Evolutionary conservation across 2,797 vertebrate species (phyloP).

Genomic region (Neostethus bicornis): DNA sequence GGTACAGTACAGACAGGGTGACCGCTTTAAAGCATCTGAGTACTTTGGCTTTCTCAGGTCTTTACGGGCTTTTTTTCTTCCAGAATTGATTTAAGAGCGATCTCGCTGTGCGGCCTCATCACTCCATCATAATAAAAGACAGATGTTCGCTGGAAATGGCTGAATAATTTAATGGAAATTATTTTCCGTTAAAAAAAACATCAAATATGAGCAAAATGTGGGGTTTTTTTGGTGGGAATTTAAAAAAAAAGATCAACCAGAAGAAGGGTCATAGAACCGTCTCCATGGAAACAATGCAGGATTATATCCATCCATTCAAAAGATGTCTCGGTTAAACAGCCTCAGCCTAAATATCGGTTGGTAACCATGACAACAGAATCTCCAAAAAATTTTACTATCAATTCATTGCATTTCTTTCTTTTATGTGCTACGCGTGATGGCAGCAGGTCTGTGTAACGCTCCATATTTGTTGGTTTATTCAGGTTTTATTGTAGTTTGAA

Average conservation of each 20-base stretch:
- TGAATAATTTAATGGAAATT: not conserved
- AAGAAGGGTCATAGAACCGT: too few species aligned
- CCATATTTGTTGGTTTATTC: too few species aligned
- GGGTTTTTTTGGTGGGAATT: not conserved
- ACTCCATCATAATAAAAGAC: conserved; percentile 13
- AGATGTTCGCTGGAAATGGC: conserved; percentile 24
- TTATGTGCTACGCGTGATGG: too few species aligned
- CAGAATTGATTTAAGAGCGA: conserved; percentile 16
- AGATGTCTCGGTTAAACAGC: too few species aligned
- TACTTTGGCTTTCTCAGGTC: conserved; percentile 35
- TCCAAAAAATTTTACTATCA: too few species aligned
- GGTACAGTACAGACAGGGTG: conserved; percentile 71
- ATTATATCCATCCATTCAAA: too few species aligned
- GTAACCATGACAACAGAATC: too few species aligned
- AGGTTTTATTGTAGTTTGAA: too few species aligned
- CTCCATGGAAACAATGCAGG: too few species aligned
- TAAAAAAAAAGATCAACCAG: not conserved
- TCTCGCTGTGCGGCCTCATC: not conserved
- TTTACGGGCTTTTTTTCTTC: conserved; percentile 18
- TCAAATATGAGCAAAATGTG: not conserved
- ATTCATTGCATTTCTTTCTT: too few species aligned
- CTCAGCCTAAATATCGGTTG: too few species aligned
- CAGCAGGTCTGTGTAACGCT: too few species aligned
- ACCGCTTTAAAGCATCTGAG: conserved; percentile 49
- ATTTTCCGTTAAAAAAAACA: conserved; percentile 7